phyloP scores from a whole-genome alignment of 2,888 invertebrate species.

The Gisinianus flammeolus region DNA sequence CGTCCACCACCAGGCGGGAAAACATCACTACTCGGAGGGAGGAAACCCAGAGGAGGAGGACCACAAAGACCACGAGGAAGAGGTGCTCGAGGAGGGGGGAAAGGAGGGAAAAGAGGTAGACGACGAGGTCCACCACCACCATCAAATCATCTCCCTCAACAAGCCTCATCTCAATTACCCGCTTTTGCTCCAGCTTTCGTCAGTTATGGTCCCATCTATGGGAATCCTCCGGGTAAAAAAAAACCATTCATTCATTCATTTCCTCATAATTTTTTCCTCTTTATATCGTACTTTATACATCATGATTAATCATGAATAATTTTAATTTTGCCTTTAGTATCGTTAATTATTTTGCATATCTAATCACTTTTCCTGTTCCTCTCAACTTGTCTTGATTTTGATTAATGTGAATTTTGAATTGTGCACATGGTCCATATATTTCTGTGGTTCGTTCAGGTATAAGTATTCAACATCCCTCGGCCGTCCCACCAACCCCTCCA shows the following conservation, averaged over 20 bases:
- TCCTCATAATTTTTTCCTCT: too few relatives aligned
- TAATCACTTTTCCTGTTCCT: too few relatives aligned
- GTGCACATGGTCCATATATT: too few relatives aligned
- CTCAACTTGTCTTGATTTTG: too few relatives aligned
- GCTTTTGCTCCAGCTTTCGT: constrained; percentile 39
- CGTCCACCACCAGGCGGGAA: neutral
- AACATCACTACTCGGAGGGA: neutral
- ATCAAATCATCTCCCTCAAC: neutral
- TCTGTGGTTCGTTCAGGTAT: too few relatives aligned
- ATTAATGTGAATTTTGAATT: constrained; percentile 9
- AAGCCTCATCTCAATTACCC: constrained; percentile 15
- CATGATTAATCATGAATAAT: too few relatives aligned
- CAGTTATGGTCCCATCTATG: constrained; percentile 41
- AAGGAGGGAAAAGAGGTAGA: neutral
- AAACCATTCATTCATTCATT: too few relatives aligned
- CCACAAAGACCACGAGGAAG: constrained; percentile 23
- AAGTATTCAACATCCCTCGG: neutral
- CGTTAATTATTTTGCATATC: too few relatives aligned
- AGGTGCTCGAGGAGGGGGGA: neutral
- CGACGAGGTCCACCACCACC: constrained; percentile 3
- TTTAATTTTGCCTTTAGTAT: too few relatives aligned
- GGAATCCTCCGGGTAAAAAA: constrained; percentile 39
- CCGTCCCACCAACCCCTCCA: neutral
- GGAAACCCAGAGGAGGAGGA: constrained; percentile 24
- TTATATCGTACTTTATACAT: too few relatives aligned